A percentile compares a stretch with the other conserved stretches of the same genome.
phyloP scores from a whole-genome alignment of 2,888 invertebrate species.

The Plebejus anna region DNA sequence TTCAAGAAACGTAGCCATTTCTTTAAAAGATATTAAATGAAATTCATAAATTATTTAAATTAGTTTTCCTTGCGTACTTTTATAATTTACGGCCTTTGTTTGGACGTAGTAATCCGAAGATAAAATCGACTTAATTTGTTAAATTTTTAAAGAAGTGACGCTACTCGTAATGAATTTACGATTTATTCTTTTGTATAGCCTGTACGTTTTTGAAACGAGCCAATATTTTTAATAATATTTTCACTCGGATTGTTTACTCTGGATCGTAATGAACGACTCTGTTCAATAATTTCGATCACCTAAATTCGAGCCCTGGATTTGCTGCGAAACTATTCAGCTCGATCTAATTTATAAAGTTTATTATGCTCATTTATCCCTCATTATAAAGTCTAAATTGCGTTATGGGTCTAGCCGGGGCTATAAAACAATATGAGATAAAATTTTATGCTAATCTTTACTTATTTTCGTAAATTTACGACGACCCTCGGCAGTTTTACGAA shows the following conservation, averaged over 20 bases:
- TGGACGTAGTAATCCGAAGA: neutral
- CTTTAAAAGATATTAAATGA: conserved; percentile 23
- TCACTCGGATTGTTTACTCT: too few species aligned
- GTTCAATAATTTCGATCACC: neutral
- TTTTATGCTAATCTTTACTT: conserved; percentile 18
- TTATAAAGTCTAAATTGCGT: conserved; percentile 17
- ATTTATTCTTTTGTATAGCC: neutral
- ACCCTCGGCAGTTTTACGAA: neutral
- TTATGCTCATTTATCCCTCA: conserved; percentile 16
- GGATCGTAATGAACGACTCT: neutral
- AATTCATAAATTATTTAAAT: conserved; percentile 22
- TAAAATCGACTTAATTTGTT: neutral
- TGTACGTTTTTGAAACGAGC: neutral
- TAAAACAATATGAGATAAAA: conserved; percentile 22
- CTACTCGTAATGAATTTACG: neutral
- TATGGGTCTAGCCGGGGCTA: conserved; percentile 14
- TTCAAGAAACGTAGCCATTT: conserved; percentile 23
- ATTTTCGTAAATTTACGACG: conserved; percentile 2
- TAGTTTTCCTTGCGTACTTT: conserved; percentile 3
- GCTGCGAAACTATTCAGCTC: neutral
- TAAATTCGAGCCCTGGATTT: neutral
- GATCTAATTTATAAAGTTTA: conserved; percentile 10
- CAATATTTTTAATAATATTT: neutral
- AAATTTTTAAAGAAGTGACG: conserved; percentile 11
- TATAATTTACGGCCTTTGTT: conserved; percentile 4